Base-by-base conservation (phyloP, 2,888 invertebrate species). In the Darwinula stevensoni region DNA sequence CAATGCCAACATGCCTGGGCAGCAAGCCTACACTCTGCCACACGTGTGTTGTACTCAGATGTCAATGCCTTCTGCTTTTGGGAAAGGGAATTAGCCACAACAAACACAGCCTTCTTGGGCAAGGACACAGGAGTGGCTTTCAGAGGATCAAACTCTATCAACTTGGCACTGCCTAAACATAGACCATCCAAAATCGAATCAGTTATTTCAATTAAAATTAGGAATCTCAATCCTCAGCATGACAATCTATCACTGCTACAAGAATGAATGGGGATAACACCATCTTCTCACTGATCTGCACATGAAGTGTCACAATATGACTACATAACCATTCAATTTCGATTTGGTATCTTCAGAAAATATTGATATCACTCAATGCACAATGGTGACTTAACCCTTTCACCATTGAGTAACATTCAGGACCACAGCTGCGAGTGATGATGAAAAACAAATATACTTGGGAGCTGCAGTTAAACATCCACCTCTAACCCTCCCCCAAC, bases 11-110 rank as follows among this genome's bases (percentile, higher is more conserved):
- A 37, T 46, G 80, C 65, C 66, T 75, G 65, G 37, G 73, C 70
- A n/a, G 78, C 84, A 15, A 91, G 51, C 33, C 82, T 65, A 45
- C 94, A 94, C 56, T 97, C 94, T 22, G 76, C 71, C 1, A 97
- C 97, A 33, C 97, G 58, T 39, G 69, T 66, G 52, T 97, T 99
- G 50, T 65, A 97, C 51, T 84, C 71, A 4, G 51, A 49, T 0
- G 78, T 75, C 11, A 86, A 78, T 6, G 91, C 94, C 58, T 97
- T 97, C 52, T 94, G 88, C 39, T 74, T 66, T 49, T 71, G 69
- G 0, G 67, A 67, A 38, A 76, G 53, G 47, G 82, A 80, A 50
- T 97, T 84, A 26, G 82, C 76, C 34, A 99, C 75, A 2, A 94
- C 80, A 53, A 97, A 94, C 17, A 68, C 66, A 11, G 73, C 74